Evolutionary conservation across 1,140 invertebrate species (phyloP), one percentile per base, ranked within the genome.

Genomic region (Orius insidiosus): DNA sequence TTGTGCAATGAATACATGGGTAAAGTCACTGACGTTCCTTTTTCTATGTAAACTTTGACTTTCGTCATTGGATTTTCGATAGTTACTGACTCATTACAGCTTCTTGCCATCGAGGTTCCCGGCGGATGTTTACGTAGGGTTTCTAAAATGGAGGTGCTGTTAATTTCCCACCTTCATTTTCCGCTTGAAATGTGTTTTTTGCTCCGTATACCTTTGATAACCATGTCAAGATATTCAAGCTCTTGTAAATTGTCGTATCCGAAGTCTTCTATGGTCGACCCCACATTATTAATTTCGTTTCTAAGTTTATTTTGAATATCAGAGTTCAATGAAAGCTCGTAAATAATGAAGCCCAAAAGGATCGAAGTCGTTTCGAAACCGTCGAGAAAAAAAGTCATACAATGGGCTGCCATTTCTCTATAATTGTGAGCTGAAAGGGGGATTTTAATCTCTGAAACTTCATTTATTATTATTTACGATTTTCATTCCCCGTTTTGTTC

Each of bases 301-400:
- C 54, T 47, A 0, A 69, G 47, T 52, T 55, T 62, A 15, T 65
- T 54, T 53, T 72, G 68, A 24, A 69, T 54, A 15, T 71, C 65
- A 3, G 61, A 64, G 59, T 76, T 60, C 3, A 63, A 47, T 0
- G 72, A 69, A 15, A 79, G 54, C 45, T 65, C 59, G 52, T 70
- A 68, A 1, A 57, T 41, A 1, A 56, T 50, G 35, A 57, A 61
- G 3, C 56, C 51, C 3, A 72, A 51, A 0, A 63, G 50, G 14
- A 58, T 58, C 5, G 61, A 56, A 2, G 67, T 66, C 1, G 70
- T 72, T 33, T 70, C 67, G 35, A 46, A 54, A 7, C 51, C 51
- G 46, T 52, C 53, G 1, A 53, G 32, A 9, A 54, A 34, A 37
- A 54, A 53, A n/a, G 52, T 41, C 16, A 54, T 32, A 4, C 43